Base-by-base conservation (phyloP, 1,140 invertebrate genomes). In the Marisa cornuarietis region DNA sequence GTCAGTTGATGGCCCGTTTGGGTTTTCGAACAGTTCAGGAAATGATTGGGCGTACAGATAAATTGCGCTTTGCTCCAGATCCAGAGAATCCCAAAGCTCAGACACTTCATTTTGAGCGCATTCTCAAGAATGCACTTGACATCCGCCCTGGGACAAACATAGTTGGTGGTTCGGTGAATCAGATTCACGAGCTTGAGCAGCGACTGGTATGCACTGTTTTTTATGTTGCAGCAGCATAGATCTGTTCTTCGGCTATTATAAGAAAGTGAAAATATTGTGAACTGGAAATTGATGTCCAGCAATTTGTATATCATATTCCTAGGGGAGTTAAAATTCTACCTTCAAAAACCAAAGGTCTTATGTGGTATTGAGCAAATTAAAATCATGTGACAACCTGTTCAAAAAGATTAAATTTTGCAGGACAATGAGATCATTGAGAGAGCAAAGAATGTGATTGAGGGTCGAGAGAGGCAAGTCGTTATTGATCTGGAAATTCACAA, bases 111-210 rank as follows among this genome's bases (percentile, higher is more conserved):
- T 94, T 99, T 61, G 93, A 94, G 71, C 92, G 95, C 20, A 95
- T 99, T 76, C 91, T 99, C 52, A 95, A 96, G 90, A 97, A 96
- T 90, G 98, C 98, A 0, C 90, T 96, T 49, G 94, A 96, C 83
- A 93, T 99, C 89, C 93, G 97, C 79, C 97, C 98, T 9, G 95
- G 95, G 62, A 95, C 96, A 0, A 97, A 97, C 86, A 99, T 98
- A 81, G 92, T 94, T n/a, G 98, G 96, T 58, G 98, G 98, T 65
- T 95, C 95, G 11, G 93, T 96, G 9, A 85, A 85, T 69, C 94
- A 97, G 93, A 96, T 99, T 87, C 99, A 99, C 93, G 95, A 96
- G 88, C 89, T 99, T 58, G 96, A 98, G 84, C 96, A 96, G 85
- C 93, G 97, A 79, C 87, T 97, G 65, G 91, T 92, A 86, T 81